Percentiles rank a stretch among this genome's conserved stretches.
Conservation (phyloP, 2,888 invertebrate genomes). For the Cataglyphis rosenhaueri region DNA sequence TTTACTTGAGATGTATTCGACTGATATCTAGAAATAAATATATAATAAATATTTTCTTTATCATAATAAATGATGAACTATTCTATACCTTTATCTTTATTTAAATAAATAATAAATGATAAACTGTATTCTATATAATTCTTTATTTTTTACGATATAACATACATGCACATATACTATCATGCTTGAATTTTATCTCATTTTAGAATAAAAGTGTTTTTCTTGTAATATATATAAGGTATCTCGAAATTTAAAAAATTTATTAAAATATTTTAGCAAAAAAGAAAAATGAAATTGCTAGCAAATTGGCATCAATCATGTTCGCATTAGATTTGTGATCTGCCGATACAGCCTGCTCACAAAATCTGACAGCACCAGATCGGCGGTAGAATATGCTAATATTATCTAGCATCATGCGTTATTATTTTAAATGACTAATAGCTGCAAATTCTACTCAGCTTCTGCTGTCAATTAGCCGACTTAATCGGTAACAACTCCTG, state of each 20-base stretch:
- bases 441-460: no score
- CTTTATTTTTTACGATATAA: constrained; percentile 57
- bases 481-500: no score
- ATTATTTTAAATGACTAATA: no score
- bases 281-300: not conserved
- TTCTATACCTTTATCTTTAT: not conserved
- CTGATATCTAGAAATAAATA: constrained; percentile 48
- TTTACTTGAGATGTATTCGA: constrained; percentile 65
- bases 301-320: no score
- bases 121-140: not conserved
- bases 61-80: not conserved
- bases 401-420: no score
- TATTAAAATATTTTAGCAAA: not conserved
- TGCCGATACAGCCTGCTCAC: no score
- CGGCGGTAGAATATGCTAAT: no score
- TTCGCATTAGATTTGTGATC: no score
- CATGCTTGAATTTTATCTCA: constrained; percentile 67
- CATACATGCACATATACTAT: constrained; percentile 76
- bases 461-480: no score
- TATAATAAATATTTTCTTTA: not conserved
- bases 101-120: not conserved
- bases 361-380: no score
- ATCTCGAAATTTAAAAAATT: not conserved
- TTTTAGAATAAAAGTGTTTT: constrained; percentile 69
- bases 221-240: not conserved